A percentile compares a stretch with the other conserved stretches of the same genome.
phyloP scores from a whole-genome alignment of 2,888 invertebrate species.

The Nemotelus pantherinus region DNA sequence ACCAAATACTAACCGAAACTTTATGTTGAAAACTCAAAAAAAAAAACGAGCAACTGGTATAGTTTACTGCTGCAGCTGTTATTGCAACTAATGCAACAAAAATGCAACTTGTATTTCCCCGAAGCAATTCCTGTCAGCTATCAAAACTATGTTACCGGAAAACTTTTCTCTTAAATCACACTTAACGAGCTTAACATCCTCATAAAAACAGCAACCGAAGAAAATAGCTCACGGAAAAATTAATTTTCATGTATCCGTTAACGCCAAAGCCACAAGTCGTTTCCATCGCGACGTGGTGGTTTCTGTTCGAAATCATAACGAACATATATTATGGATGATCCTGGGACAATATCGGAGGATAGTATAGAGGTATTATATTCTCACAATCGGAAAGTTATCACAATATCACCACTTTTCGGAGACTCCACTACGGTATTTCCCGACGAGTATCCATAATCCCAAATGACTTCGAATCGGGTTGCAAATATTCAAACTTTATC shows the following conservation, averaged over 20 bases:
- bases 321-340: background rate
- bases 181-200: slow-evolving; percentile 30
- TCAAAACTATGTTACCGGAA: background rate
- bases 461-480: too few relatives aligned
- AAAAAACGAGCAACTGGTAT: too few relatives aligned
- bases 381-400: background rate
- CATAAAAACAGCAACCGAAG: slow-evolving; percentile 22
- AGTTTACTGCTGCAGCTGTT: background rate
- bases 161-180: slow-evolving; percentile 38
- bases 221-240: slow-evolving; percentile 26
- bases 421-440: background rate
- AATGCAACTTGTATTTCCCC: background rate
- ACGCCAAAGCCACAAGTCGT: background rate
- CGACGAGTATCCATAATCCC: too few relatives aligned
- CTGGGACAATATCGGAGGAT: too few relatives aligned
- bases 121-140: slow-evolving; percentile 6
- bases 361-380: too few relatives aligned
- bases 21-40: too few relatives aligned
- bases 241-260: slow-evolving; percentile 35
- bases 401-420: background rate
- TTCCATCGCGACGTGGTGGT: too few relatives aligned
- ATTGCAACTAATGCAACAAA: background rate
- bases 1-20: too few relatives aligned
- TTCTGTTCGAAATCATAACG: slow-evolving; percentile 15
- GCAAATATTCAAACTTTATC: slow-evolving; percentile 6